A percentile compares a stretch with the other conserved stretches of the same genome.
These are phyloP conservation scores for Anthoscopus minutus DNA, from an alignment of 2,113 vertebrate species.

Conservation along the genomic window DNA sequence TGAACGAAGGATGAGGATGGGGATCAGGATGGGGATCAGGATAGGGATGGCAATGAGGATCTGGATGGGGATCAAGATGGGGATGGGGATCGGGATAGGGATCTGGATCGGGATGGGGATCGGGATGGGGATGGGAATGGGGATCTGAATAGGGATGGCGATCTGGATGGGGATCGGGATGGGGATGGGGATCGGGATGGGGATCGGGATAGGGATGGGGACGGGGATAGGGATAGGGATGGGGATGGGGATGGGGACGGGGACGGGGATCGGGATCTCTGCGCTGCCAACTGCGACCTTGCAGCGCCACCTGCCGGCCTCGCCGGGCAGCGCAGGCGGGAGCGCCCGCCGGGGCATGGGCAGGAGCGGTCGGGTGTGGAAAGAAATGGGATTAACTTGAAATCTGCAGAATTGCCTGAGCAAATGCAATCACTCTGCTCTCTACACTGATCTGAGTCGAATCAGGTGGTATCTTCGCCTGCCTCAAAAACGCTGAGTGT, in stretches of 20 bases:
- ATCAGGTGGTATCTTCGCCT: neutral
- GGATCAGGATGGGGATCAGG: too few species aligned
- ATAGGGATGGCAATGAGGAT: neutral
- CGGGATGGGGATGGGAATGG: accelerated
- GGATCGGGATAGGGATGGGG: too few species aligned
- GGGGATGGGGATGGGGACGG: accelerated
- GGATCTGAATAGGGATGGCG: neutral
- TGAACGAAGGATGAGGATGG: accelerated
- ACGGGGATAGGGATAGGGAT: accelerated
- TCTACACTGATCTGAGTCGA: neutral
- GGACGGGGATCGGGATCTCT: accelerated
- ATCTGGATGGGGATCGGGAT: neutral
- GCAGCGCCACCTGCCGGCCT: neutral
- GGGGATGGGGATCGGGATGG: accelerated
- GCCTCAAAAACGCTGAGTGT: accelerated
- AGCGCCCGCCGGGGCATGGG: neutral
- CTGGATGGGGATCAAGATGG: too few species aligned
- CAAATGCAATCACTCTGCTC: neutral
- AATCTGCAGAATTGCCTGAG: neutral
- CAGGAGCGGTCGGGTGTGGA: accelerated
- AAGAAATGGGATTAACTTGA: accelerated
- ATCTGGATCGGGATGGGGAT: neutral
- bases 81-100: neutral
- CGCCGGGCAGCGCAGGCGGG: neutral
- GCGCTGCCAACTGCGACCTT: neutral